Evolutionary conservation across 2,113 vertebrate species (phyloP).

Genomic region (Rhagologus leucostigma): DNA sequence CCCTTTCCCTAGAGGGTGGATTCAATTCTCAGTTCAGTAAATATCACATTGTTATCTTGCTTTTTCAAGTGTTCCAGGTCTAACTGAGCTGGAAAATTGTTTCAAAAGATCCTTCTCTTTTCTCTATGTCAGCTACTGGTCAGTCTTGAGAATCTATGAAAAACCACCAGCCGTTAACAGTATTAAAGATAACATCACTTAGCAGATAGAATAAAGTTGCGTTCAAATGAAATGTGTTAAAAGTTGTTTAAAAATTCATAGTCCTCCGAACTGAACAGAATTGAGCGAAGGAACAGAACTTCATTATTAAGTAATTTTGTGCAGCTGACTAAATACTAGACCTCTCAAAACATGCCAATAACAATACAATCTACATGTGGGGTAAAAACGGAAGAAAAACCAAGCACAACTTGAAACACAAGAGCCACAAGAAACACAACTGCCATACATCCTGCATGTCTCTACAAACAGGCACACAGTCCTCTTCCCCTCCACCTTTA

Average conservation of each 20-base stretch:
- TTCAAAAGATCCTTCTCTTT: background rate
- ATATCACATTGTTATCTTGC: background rate
- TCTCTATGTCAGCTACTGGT: background rate
- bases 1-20: background rate
- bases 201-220: background rate
- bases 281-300: background rate
- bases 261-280: background rate
- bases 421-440: background rate
- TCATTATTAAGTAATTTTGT: background rate
- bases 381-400: background rate
- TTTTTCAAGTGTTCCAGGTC: background rate
- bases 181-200: background rate
- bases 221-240: background rate
- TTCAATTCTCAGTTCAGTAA: background rate
- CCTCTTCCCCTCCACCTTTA: background rate
- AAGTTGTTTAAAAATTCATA: background rate
- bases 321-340: background rate
- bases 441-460: background rate
- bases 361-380: background rate
- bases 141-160: background rate
- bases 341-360: background rate
- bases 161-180: background rate
- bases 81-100: background rate
- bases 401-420: too few species aligned
- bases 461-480: background rate